Base-by-base conservation (phyloP, 2,888 invertebrate species). In the Hypena proboscidalis region DNA sequence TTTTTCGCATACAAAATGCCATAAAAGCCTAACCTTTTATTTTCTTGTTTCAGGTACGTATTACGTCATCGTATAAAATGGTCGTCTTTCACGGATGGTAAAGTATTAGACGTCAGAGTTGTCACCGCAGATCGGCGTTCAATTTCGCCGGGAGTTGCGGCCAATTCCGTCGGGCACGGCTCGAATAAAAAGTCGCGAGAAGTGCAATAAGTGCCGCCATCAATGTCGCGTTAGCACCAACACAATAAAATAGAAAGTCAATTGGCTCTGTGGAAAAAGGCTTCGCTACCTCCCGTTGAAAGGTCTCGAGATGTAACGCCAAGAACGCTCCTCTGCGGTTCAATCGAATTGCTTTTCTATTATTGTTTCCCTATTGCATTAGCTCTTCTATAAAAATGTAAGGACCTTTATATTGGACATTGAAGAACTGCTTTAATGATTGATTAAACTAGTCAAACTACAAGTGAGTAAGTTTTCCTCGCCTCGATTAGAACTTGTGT, bases 181-280 rank as follows among this genome's bases (percentile, higher is more conserved):
- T 68, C 74, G 74, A 79, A 76, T 78, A 83, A 83, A 85, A 84
- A 82, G 78, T 72, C 70, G 60, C 73, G 61, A 66, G 66, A 69
- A 77, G 80, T 83, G 85, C 89, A 89, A 89, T 89, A 89, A 89
- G 84, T 83, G 85, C 78, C 74, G 77, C 82, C 84, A 83, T 87
- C 85, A 85, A 82, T 79, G 86, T 83, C 88, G 84, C 78, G 84
- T 88, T 89, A 87, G 77, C 71, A 75, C 76, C 82, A 74, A 81
- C 78, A 87, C 85, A 87, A 88, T 88, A 87, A 89, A 88, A 88
- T 87, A 86, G 86, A 87, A 87, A 85, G 85, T 83, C 75, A 68
- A 76, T 78, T 80, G 76, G 71, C 70, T 72, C 56, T 52, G 56
- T 63, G 70, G 75, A 74, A 80, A 72, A 75, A 76, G 72, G 70